These are phyloP conservation scores for Anguilla anguilla DNA, from an alignment of 2,797 vertebrate species.

Conservation along the genomic window DNA sequence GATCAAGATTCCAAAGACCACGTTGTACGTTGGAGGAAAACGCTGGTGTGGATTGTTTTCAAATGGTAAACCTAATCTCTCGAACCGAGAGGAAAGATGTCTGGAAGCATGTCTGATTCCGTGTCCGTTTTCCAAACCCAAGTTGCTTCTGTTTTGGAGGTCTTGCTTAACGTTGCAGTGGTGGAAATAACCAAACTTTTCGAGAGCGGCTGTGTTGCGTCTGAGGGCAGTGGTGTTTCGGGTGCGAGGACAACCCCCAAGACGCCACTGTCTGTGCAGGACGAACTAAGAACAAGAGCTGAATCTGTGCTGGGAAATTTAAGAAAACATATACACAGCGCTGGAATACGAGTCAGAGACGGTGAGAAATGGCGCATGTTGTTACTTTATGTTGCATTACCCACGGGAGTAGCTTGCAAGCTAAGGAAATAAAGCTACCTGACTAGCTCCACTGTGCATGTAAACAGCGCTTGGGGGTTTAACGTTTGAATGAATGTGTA, in stretches of 20 bases:
- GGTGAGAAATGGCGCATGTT: constrained; percentile 9
- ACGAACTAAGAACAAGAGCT: constrained; percentile 30
- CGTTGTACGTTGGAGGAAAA: neutral
- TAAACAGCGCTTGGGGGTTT: neutral
- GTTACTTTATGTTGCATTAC: neutral
- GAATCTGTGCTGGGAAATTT: constrained; percentile 23
- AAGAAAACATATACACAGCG: constrained; percentile 55
- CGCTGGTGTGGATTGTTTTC: neutral
- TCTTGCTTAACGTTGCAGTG: constrained; percentile 67
- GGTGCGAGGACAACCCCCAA: neutral
- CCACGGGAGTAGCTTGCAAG: neutral
- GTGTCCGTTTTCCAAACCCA: constrained; percentile 62
- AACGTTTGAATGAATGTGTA: neutral
- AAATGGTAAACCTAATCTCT: neutral
- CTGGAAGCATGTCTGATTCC: constrained; percentile 57
- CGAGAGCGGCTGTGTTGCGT: constrained; percentile 61
- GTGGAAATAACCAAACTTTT: constrained; percentile 73
- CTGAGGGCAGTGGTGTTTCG: constrained; percentile 26
- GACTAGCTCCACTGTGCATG: neutral
- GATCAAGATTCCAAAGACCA: neutral
- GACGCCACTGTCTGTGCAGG: neutral
- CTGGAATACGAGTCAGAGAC: constrained; percentile 70
- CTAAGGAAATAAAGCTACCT: neutral
- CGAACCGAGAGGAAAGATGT: neutral
- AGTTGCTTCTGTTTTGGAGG: constrained; percentile 68